These are phyloP conservation scores for Troilus luridus DNA, from an alignment of 2,888 invertebrate species.

Conservation along the genomic window DNA sequence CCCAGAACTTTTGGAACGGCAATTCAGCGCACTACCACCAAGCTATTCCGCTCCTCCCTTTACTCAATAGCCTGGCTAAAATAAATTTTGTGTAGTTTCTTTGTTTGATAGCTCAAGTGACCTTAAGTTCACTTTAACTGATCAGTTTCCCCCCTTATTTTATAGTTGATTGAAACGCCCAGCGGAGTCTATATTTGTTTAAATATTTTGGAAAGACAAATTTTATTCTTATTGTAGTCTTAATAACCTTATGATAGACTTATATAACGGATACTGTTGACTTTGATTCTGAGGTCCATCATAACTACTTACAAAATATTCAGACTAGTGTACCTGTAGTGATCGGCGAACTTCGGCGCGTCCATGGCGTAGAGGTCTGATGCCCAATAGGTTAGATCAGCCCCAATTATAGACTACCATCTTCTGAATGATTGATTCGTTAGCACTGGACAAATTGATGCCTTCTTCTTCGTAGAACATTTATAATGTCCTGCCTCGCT, in stretches of 20 bases:
- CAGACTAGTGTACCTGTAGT: slow-evolving; percentile 18
- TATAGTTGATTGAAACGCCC: neutral
- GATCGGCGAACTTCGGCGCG: neutral
- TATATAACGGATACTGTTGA: neutral
- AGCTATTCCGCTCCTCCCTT: too few species aligned
- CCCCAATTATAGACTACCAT: neutral
- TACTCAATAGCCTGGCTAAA: too few species aligned
- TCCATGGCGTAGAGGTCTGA: neutral
- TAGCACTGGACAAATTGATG: neutral
- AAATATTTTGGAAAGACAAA: too few species aligned
- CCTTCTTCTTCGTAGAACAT: slow-evolving; percentile 3
- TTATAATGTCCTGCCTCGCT: slow-evolving; percentile 26
- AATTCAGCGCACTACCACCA: too few species aligned
- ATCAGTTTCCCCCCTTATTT: too few species aligned
- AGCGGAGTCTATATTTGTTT: neutral
- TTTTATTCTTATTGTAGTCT: too few species aligned
- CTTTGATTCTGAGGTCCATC: neutral
- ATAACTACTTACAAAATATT: neutral
- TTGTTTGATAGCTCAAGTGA: too few species aligned
- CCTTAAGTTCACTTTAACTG: too few species aligned
- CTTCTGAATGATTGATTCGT: slow-evolving; percentile 3
- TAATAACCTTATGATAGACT: neutral
- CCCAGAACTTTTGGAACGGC: too few species aligned
- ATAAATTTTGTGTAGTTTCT: too few species aligned
- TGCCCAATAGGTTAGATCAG: neutral